Evolutionary conservation across 2,113 vertebrate genomes (phyloP).

Genomic region (Eurypyga helias): DNA sequence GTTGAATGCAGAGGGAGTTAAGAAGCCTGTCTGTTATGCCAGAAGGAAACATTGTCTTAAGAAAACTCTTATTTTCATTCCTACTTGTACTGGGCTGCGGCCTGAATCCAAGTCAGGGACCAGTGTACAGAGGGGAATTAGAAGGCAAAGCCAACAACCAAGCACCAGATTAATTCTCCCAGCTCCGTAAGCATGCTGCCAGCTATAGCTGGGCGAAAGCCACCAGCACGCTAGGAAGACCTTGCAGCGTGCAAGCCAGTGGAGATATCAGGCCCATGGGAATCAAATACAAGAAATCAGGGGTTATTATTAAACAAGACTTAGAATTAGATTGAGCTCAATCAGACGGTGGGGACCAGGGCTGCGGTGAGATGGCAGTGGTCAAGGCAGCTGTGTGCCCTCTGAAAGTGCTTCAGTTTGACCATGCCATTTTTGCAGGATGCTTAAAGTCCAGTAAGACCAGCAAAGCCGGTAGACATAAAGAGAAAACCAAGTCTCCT

Average conservation of each 20-base stretch:
- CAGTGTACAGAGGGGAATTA: background rate
- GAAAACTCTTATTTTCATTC: background rate
- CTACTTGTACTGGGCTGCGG: background rate
- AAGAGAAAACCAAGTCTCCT: background rate
- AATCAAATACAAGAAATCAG: background rate
- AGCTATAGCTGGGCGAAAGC: background rate
- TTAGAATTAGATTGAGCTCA: background rate
- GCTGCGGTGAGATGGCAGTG: background rate
- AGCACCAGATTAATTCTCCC: background rate
- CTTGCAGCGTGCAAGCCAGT: background rate
- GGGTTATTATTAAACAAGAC: background rate
- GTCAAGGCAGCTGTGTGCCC: background rate
- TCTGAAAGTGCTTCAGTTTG: background rate
- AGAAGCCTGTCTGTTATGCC: background rate
- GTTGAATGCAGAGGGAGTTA: background rate
- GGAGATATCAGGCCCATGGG: background rate
- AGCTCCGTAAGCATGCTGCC: background rate
- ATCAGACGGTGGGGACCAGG: background rate
- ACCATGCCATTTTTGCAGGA: background rate
- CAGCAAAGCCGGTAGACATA: background rate
- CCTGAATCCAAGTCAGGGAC: background rate
- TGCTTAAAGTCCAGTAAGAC: background rate
- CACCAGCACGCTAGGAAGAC: background rate
- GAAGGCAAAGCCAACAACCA: background rate
- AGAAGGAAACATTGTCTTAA: background rate